Base-by-base conservation (phyloP, 92 coral and sea anemone species). In the Blastomussa wellsi region DNA sequence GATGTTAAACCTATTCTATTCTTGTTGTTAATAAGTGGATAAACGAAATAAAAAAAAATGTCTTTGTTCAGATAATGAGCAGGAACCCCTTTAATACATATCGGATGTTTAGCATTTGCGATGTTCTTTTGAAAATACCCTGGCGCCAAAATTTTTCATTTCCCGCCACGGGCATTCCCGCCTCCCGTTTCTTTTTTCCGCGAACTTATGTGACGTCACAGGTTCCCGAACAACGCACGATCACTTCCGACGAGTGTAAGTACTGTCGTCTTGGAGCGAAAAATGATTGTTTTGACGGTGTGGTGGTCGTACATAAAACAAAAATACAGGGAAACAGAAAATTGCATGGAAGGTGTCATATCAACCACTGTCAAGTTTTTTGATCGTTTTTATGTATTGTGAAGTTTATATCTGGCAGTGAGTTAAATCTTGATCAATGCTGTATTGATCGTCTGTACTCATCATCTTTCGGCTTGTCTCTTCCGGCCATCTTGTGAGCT, bases 401-500 rank as follows among this genome's bases (percentile, higher is more conserved):
- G 52, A 70, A 5, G 53, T 35, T 71, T 67, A 20, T 39, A 44
- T 44, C 42, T 28, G 64, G 35, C 51, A 47, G 32, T 35, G 49
- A 71, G 44, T 51, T 71, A 67, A 32, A 12, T 28, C 13, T 44
- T 28, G 41, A 55, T 77, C 81, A 13, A 59, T 19, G 39, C 75
- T 49, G 41, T 82, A 82, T 82, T 82, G 86, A 82, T 52, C 86
- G 14, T 26, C 70, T 66, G n/a, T 15, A 38, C 26, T 26, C 53
- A 28, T 8, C 55, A 35, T 17, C n/a, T 57, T 57, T 57, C 32
- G 66, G 48, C 84, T 19, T 33, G 77, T 8, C 57, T 60, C 68
- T 42, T 79, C 77, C 85, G 77, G 85, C 49, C 84, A 69, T 81
- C 77, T 81, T 81, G 77, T 47, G 35, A 13, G 26, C 73, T 37